phyloP scores from a whole-genome alignment of 1,140 invertebrate species.

The Trichonephila inaurata region DNA sequence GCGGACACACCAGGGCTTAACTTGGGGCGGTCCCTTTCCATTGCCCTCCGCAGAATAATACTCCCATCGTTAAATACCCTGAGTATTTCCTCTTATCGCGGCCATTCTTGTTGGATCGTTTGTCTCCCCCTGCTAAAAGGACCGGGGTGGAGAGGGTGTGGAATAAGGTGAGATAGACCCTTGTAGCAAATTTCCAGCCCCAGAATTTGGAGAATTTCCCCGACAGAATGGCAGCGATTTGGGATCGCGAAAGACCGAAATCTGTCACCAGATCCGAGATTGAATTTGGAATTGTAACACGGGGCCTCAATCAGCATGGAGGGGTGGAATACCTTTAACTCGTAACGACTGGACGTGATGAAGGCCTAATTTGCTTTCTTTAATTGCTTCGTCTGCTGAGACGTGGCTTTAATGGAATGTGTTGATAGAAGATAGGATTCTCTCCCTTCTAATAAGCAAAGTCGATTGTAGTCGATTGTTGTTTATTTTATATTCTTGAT shows the following conservation, averaged over 20 bases:
- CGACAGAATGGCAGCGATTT: conserved; percentile 23
- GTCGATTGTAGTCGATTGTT: too few species aligned
- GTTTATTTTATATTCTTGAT: too few species aligned
- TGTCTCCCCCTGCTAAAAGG: conserved; percentile 44
- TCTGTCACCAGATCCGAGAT: conserved; percentile 26
- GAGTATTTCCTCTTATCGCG: conserved; percentile 54
- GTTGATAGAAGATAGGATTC: too few species aligned
- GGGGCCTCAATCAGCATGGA: background rate
- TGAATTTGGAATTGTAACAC: conserved; percentile 36
- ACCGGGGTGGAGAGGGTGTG: too few species aligned
- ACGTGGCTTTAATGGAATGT: too few species aligned
- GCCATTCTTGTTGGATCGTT: conserved; percentile 61
- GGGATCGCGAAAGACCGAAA: conserved; percentile 1
- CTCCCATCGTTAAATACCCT: conserved; percentile 51
- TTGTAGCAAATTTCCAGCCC: background rate
- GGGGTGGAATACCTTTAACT: background rate
- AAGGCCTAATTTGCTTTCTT: background rate
- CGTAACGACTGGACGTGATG: background rate
- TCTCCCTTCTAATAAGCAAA: too few species aligned
- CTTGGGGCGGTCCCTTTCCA: conserved; percentile 23
- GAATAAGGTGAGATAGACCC: conserved; percentile 6
- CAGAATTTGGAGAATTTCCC: conserved; percentile 2
- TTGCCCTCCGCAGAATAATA: conserved; percentile 42
- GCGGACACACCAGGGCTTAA: conserved; percentile 35
- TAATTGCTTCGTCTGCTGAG: too few species aligned